Conservation (phyloP, 2,888 invertebrate genomes). For the Brachyptera putata region DNA sequence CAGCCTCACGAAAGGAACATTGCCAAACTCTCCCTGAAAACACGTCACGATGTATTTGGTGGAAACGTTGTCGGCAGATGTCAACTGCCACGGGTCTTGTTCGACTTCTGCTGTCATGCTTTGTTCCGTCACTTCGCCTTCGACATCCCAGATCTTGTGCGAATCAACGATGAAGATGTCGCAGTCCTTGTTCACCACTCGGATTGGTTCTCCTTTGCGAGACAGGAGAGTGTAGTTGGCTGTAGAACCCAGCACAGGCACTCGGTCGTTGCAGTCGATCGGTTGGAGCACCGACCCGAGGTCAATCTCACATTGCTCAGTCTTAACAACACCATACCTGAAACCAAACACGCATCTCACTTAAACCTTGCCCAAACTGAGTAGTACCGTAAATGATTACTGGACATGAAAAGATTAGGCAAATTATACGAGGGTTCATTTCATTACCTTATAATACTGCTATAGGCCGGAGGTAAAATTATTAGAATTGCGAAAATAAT, state of each 20-base stretch:
- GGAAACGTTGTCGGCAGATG: conserved; percentile 49
- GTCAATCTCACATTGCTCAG: conserved; percentile 53
- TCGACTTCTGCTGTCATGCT: conserved; percentile 53
- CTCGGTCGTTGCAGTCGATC: conserved; percentile 64
- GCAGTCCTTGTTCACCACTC: conserved; percentile 65
- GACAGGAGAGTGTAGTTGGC: conserved; percentile 77
- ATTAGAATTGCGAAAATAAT: too few relatives aligned
- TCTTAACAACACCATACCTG: conserved; percentile 35
- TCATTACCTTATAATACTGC: too few relatives aligned
- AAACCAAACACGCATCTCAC: neutral
- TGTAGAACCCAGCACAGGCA: conserved; percentile 60
- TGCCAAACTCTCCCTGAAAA: conserved; percentile 76
- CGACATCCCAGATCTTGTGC: conserved; percentile 71
- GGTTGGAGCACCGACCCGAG: conserved; percentile 57
- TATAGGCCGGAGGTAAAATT: too few relatives aligned
- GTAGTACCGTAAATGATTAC: too few relatives aligned
- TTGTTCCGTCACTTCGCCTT: conserved; percentile 54
- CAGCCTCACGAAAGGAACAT: conserved; percentile 73
- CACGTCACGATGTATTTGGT: conserved; percentile 80
- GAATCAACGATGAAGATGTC: conserved; percentile 79
- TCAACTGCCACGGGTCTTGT: conserved; percentile 71
- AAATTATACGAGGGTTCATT: too few relatives aligned
- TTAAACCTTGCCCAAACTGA: too few relatives aligned
- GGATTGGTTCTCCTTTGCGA: conserved; percentile 78
- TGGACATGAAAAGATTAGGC: too few relatives aligned